Evolutionary conservation across 2,888 invertebrate species (phyloP), one percentile per base, ranked within the genome.

Genomic region (Melipona beecheii): DNA sequence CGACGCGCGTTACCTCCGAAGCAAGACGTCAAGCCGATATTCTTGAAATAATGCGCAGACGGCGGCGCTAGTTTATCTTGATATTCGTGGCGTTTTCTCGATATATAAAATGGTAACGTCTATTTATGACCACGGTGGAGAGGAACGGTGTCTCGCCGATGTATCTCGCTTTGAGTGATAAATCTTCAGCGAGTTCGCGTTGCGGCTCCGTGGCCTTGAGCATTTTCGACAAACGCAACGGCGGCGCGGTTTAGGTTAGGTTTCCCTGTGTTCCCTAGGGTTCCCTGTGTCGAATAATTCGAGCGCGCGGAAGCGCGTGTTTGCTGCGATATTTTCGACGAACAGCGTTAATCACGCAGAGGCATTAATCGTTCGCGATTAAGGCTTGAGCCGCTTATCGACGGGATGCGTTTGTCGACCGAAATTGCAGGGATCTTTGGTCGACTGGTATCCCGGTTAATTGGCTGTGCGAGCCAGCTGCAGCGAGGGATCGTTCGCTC

Each of bases 1-100:
- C 43, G 43, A 43, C 43, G 36, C 36, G 36, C 56, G 64, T 82
- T 82, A 70, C 52, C 49, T 49, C 4, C 4, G 36, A 52, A 52
- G 75, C 21, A 52, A 73, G 31, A 74, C 78, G 81, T 70, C 81
- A 58, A 65, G 58, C 17, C 54, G 69, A 64, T 68, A 75, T 52
- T 65, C 43, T 27, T 60, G 73, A 83, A 77, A 77, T 81, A 81
- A 83, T 74, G 68, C 54, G 58, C 68, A 27, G 62, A 49, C 49
- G 70, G 24, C n/a, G 50, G 9, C 58, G 62, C 56, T 69, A 71
- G 73, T 83, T 83, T 70, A 49, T 76, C 81, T 76, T 73, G 64
- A 76, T 81, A 65, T 70, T 36, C 72, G 75, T 84, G 81, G 75
- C 81, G 69, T 81, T 86, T 84, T 60, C 75, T 81, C 79, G 79